phyloP scores from a whole-genome alignment of 1,140 invertebrate genomes.

The Contarinia nasturtii region DNA sequence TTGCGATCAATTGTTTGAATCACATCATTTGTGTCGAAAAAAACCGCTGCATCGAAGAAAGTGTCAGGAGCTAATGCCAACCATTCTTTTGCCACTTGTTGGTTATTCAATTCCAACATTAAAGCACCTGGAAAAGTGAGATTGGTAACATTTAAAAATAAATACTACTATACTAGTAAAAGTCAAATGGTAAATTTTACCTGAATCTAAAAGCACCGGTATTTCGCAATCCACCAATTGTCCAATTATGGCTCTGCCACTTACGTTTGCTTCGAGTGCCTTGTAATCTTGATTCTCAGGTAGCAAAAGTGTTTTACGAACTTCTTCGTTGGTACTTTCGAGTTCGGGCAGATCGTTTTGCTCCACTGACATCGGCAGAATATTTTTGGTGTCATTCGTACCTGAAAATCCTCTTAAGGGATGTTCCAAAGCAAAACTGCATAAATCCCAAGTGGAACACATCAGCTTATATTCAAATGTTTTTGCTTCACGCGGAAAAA shows the following conservation, averaged over 20 bases:
- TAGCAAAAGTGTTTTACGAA: background rate
- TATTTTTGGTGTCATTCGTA: background rate
- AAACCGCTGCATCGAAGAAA: background rate
- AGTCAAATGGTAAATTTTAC: too few relatives aligned
- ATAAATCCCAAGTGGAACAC: too few relatives aligned
- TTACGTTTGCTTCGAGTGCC: background rate
- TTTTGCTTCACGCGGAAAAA: background rate
- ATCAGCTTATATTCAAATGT: too few relatives aligned
- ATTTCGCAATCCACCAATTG: background rate
- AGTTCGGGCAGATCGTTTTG: background rate
- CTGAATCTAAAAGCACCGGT: background rate
- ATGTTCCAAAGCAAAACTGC: background rate
- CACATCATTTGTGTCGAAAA: background rate
- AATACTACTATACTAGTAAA: too few relatives aligned
- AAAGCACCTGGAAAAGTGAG: too few relatives aligned
- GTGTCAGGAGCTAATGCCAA: background rate
- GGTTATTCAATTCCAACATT: background rate
- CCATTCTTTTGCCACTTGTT: background rate
- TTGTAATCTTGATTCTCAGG: background rate
- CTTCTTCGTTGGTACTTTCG: background rate
- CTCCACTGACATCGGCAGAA: background rate
- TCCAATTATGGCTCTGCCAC: background rate
- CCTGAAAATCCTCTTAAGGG: background rate
- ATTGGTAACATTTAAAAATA: too few relatives aligned
- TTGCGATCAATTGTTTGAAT: background rate